Evolutionary conservation across 1,140 invertebrate species (phyloP).

Genomic region (Pantala flavescens): DNA sequence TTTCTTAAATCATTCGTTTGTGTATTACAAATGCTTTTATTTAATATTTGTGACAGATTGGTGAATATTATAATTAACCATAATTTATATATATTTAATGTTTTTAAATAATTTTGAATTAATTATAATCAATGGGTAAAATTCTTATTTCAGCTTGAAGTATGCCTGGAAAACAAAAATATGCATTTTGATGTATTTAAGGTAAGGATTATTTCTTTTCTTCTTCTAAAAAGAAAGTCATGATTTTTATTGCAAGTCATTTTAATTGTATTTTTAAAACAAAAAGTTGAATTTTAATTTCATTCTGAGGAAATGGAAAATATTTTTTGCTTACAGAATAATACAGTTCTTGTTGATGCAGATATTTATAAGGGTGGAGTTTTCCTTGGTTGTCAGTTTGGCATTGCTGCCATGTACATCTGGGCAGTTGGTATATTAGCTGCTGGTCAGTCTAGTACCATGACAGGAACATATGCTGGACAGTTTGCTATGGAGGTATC

Average conservation of each 20-base stretch:
- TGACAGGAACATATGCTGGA: conserved; percentile 70
- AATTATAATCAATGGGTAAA: no score
- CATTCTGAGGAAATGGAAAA: no score
- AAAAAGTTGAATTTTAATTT: no score
- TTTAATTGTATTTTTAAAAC: no score
- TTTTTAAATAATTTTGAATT: no score
- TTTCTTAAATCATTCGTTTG: conserved; percentile 16
- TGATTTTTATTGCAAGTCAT: no score
- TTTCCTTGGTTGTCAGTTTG: conserved; percentile 76
- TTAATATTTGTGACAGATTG: conserved; percentile 18
- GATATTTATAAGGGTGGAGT: conserved; percentile 77
- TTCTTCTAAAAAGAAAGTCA: no score
- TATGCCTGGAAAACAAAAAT: conserved; percentile 38
- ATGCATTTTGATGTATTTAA: conserved; percentile 36
- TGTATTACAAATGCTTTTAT: conserved; percentile 12
- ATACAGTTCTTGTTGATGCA: conserved; percentile 49
- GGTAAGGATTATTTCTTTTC: conserved; percentile 24
- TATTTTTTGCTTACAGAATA: conserved; percentile 33
- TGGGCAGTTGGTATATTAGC: conserved; percentile 86
- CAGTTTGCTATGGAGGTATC: conserved; percentile 62
- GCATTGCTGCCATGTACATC: conserved; percentile 69
- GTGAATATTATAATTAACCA: no score
- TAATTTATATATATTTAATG: no score
- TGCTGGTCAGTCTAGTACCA: conserved; percentile 82
- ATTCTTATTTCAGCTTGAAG: conserved; percentile 29